Evolutionary conservation across 2,797 vertebrate genomes (phyloP), one percentile per base, ranked within the genome.

Genomic region (Cyprinodon diabolis): DNA sequence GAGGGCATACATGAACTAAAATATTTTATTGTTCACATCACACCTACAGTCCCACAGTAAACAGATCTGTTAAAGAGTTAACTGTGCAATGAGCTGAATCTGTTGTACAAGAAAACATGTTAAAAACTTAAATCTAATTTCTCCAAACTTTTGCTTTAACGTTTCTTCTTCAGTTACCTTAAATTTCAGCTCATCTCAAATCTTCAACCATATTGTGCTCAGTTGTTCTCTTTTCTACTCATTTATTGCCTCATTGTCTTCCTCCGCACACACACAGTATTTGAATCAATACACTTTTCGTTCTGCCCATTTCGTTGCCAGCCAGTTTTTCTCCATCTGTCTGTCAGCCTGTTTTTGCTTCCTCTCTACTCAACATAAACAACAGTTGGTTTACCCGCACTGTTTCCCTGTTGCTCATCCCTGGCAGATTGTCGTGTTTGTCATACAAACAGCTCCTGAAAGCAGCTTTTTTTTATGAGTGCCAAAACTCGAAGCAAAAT

Each of bases 341-440:
- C 84, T 63, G 12, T 74, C 76, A 85, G 75, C 74, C 74, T 87
- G 89, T 81, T 87, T 66, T 74, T 75, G 78, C 77, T 75, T 69
- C 51, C 66, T 75, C 66, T 72, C 82, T 57, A 71, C 56, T 75
- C 57, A 76, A 55, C 63, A 62, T 65, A 83, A 72, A 72, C 81
- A 79, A 71, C 77, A 68, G 58, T 87, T 80, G 83, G 86, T 84
- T 71, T 9, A 65, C 15, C 45, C 67, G 25, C 11, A 74, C 66
- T 60, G 63, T 74, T 14, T 74, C 72, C 57, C 57, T 74, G 74
- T 79, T 80, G 84, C 77, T 79, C 68, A 83, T 75, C 81, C 72
- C n/a, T 6, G 40, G 74, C 85, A 87, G 80, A 88, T 77, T 83
- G 80, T 78, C 6, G 15, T 86, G 69, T 87, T 87, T 87, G 62